Base-by-base conservation (phyloP, 2,797 vertebrate species). In the Leptatherina wallacei region DNA sequence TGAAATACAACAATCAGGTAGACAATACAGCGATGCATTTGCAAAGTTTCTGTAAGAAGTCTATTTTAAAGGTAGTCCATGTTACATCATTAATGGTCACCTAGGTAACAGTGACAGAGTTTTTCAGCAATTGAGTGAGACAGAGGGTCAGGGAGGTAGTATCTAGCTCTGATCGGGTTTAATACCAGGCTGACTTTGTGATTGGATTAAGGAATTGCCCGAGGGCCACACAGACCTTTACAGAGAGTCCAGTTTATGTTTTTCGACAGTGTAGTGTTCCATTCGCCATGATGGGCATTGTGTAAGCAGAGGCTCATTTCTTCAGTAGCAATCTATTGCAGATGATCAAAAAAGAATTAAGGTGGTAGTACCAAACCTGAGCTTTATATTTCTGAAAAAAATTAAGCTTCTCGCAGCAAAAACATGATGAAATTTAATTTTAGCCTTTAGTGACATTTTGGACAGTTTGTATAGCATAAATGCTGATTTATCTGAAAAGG, bases 211-310 rank as follows among this genome's bases (percentile, higher is more conserved):
- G 74, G 80, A 89, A 86, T 88, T 22, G 88, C 94, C 94, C 73
- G 81, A 92, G 92, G 95, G 90, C 85, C 84, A 63, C 82, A 77
- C 65, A 85, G 92, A 93, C 95, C 93, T 96, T 96, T 95, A 75
- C 66, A 84, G 77, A 75, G 40, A 74, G 47, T 83, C 59, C 78
- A 68, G 71, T 61, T 71, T 20, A 2, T 44, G 42, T 67, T 74
- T 56, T 54, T 67, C 71, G 6, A 42, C 72, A 55, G 49, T 18
- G 56, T 42, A 71, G 33, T 20, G 7, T 4, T 76, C 6, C 54
- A 13, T 67, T 71, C 10, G 61, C 49, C 2, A 4, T 18, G 1
- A 36, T 14, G 62, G 27, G 12, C 56, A 35, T 35, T 44, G 1
- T 16, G 16, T 27, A 1, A 30, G 24, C 22, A 60, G 55, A 49